A percentile compares a stretch with the other conserved stretches of the same genome.
phyloP scores from a whole-genome alignment of 2,113 vertebrate species.

The Synchiropus splendidus region DNA sequence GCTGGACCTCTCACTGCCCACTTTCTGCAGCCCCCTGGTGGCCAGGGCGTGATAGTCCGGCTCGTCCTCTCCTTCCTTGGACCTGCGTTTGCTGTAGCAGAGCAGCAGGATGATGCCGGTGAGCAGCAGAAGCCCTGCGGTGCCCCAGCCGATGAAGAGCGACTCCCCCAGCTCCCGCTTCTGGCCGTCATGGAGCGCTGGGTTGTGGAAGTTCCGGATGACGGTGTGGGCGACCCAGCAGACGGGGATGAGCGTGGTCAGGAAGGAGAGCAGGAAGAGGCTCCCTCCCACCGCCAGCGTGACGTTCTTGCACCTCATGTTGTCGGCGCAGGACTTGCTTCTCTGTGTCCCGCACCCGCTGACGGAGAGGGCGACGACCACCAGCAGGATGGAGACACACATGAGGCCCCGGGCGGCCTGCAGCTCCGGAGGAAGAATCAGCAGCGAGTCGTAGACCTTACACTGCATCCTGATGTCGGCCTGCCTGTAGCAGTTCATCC shows the following conservation, averaged over 20 bases:
- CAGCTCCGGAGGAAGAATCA: constrained; percentile 70
- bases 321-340: constrained; percentile 37
- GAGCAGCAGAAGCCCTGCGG: constrained; percentile 47
- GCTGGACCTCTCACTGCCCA: constrained; percentile 18
- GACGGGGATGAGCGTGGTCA: constrained; percentile 61
- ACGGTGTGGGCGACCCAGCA: constrained; percentile 61
- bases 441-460: constrained; percentile 74
- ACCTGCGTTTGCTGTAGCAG: constrained; percentile 36
- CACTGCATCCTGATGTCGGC: constrained; percentile 73
- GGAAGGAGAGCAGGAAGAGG: constrained; percentile 52
- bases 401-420: constrained; percentile 76
- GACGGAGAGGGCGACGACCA: constrained; percentile 56
- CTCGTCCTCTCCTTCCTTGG: constrained; percentile 20
- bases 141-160: constrained; percentile 67
- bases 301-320: constrained; percentile 43
- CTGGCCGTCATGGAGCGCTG: constrained; percentile 39
- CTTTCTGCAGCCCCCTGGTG: background rate
- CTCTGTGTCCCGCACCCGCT: constrained; percentile 53
- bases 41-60: background rate
- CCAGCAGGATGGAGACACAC: constrained; percentile 65
- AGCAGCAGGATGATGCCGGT: constrained; percentile 52
- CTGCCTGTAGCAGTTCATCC: constrained; percentile 83
- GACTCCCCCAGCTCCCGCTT: constrained; percentile 64
- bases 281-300: constrained; percentile 47
- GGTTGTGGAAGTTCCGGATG: constrained; percentile 62